Conservation (phyloP, 2,888 invertebrate species). For the Eurois occulta region DNA sequence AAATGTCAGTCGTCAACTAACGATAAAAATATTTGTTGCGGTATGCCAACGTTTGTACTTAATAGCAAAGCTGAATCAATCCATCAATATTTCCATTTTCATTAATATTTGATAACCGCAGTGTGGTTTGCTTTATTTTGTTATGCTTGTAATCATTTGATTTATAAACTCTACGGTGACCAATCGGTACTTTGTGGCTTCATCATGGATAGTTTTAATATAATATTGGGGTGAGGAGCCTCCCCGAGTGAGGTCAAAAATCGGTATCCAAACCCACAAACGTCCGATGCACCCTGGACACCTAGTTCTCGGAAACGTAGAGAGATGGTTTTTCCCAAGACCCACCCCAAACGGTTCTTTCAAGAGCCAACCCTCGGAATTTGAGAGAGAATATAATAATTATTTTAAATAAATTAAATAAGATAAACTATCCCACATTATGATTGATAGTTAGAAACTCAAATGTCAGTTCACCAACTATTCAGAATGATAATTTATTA, state of each 20-base stretch:
- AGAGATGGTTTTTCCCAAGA: no score
- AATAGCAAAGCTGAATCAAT: slow-evolving; percentile 12
- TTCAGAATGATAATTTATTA: no score
- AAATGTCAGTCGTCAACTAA: background rate
- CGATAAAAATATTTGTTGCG: background rate
- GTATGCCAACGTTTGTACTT: slow-evolving; percentile 4
- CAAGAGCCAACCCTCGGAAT: no score
- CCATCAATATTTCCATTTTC: slow-evolving; percentile 36
- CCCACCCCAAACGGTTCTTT: no score
- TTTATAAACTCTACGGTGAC: background rate
- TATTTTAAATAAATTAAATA: background rate
- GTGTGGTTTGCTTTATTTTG: slow-evolving; percentile 27
- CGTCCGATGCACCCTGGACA: no score
- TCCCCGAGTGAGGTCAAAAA: no score
- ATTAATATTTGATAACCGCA: slow-evolving; percentile 37
- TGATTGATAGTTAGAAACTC: background rate
- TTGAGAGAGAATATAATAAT: background rate
- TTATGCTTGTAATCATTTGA: slow-evolving; percentile 4
- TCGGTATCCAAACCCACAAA: no score
- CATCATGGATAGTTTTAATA: background rate
- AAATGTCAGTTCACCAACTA: background rate
- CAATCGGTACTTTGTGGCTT: background rate
- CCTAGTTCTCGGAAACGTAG: no score
- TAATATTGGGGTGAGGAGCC: background rate
- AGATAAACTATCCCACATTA: no score